Evolutionary conservation across 2,797 vertebrate species (phyloP), one percentile per base, ranked within the genome.

Genomic region (Erithacus rubecula): DNA sequence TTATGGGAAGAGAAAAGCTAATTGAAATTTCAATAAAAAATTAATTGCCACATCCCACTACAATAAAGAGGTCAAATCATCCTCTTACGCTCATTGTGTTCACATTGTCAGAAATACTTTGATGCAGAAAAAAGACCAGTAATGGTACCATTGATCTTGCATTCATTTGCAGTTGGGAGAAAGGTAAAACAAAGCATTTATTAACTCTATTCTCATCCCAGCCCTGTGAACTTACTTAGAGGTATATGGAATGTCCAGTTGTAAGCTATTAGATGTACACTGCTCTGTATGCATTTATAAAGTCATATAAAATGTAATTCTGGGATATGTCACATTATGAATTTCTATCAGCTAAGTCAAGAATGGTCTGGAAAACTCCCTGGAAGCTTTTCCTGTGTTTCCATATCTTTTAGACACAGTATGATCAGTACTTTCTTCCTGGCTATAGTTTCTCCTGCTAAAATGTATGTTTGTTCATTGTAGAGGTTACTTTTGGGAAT

Each of bases 1-100:
- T 95, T 96, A 90, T 82, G 94, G 88, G 94, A 97, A 92, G 80
- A 96, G 89, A 97, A 97, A 98, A 97, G 94, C 94, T 97, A 97
- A 97, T 97, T 97, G 96, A 97, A 96, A 96, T 95, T 96, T 97
- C 97, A 97, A 96, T 97, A 96, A 97, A 97, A 98, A 98, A 97
- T 97, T 97, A 98, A 97, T 97, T 97, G 96, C 93, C 83, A 93
- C 94, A 96, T 97, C 85, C 95, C 91, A 87, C 90, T 93, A 96
- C 84, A 96, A 97, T 96, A 94, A 94, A 95, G 91, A 97, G 97
- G 96, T 97, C 96, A 97, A 89, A 93, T 90, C 96, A 94, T 96
- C 87, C 94, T 95, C 90, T 79, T 81, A 34, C 9, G 19, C 90
- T 94, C 80, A 46, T 60, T 53, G 78, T 53, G 78, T 59, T 64